Evolutionary conservation across 2,113 vertebrate genomes (phyloP), one percentile per base, ranked within the genome.

Genomic region (Bubalus kerabau): DNA sequence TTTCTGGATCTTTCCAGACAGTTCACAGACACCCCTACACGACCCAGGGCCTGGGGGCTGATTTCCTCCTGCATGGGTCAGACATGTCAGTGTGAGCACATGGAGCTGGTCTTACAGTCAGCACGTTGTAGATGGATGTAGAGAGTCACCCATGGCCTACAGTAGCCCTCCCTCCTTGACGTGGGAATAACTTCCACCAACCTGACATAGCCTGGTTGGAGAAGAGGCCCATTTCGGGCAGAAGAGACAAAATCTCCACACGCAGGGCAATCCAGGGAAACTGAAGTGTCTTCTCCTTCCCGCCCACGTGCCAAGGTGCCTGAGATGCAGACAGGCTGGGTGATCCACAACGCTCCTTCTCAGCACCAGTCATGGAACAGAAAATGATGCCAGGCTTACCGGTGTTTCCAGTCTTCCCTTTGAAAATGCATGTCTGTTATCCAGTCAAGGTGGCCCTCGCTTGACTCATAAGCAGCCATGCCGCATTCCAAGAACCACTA

Each of bases 311-410:
- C 60, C 7, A 0, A 83, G 48, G 11, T 26, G 32, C 30, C 93
- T 28, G 50, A 46, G 74, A n/a, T 2, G 8, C 3, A 7, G 23
- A 40, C 17, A 57, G 11, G 8, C 50, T 24, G 30, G 46, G 76
- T 19, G 30, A n/a, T 0, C 60, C 78, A 48, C 30, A 57, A 13
- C 0, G 23, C 11, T 43, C 86, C 76, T 8, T 7, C 86, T 28
- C 24, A 16, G 23, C 2, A 8, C 62, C 3, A 48, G 30, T 8
- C 26, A 7, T 0, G 0, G 17, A 3, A 43, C 52, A 40, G 32
- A 15, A 50, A 84, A 32, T 2, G 26, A 52, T 8, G 7, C 23
- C 26, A 84, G 56, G 40, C 62, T 17, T 19, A 46, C 16, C 43
- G 6, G 1, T 83, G 40, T 30, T 36, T 82, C 24, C 78, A 59